Evolutionary conservation across 1,140 invertebrate species (phyloP).

Genomic region (Ostrea edulis): DNA sequence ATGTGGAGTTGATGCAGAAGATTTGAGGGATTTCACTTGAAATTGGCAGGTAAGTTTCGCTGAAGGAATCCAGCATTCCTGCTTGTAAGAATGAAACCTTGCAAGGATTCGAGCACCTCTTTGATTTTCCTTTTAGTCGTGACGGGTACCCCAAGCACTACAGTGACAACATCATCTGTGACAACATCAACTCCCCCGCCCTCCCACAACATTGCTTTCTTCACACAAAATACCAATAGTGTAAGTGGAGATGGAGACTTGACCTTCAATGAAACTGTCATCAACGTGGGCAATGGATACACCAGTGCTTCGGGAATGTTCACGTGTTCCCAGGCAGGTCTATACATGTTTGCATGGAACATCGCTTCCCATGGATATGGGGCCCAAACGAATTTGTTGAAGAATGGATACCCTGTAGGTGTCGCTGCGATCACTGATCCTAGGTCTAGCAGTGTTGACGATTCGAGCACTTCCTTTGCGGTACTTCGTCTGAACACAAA

Average conservation of each 20-base stretch:
- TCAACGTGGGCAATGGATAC: neutral
- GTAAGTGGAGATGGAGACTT: neutral
- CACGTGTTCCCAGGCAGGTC: neutral
- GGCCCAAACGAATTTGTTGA: neutral
- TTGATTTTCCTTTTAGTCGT: too few species aligned
- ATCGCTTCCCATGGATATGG: neutral
- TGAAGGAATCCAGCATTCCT: too few species aligned
- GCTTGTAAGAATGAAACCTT: too few species aligned
- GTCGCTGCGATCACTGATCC: slow-evolving; percentile 18
- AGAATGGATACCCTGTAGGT: neutral
- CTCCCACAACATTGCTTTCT: neutral
- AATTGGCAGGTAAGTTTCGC: too few species aligned
- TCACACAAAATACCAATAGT: neutral
- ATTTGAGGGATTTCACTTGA: too few species aligned
- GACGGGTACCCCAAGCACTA: neutral
- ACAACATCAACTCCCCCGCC: neutral
- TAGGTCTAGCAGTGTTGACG: neutral
- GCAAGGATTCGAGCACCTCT: too few species aligned
- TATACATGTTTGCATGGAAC: neutral
- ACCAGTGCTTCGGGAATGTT: neutral
- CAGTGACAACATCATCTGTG: too few species aligned
- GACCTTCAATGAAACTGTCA: neutral
- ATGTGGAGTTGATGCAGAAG: too few species aligned
- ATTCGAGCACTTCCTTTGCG: neutral
- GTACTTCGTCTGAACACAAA: slow-evolving; percentile 1